These are phyloP conservation scores for Hippolais icterina DNA, from an alignment of 2,113 vertebrate species.

Conservation along the genomic window DNA sequence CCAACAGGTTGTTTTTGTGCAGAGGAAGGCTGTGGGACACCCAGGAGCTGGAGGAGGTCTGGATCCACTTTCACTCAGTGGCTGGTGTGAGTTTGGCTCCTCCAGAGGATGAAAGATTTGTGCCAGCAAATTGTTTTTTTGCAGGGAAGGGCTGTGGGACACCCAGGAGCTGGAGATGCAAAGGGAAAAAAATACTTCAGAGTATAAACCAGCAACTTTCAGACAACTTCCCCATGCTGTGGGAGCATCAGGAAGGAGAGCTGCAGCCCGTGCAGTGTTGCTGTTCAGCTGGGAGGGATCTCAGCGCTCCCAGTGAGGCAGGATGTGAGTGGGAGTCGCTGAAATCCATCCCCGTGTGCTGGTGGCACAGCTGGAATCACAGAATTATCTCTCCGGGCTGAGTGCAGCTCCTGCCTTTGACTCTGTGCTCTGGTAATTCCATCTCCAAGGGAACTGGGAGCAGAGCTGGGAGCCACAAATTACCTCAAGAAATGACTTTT, in stretches of 20 bases:
- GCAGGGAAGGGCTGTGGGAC: neutral
- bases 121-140: neutral
- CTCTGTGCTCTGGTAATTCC: neutral
- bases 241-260: neutral
- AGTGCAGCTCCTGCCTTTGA: neutral
- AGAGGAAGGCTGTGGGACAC: neutral
- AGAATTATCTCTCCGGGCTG: neutral
- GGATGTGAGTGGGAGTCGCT: neutral
- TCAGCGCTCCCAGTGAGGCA: neutral
- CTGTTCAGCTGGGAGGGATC: neutral
- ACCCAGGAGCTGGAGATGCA: neutral
- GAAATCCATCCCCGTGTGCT: neutral
- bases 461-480: neutral
- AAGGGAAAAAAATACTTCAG: neutral
- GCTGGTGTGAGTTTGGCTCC: neutral
- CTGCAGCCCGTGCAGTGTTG: neutral
- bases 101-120: neutral
- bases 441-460: conserved; percentile 54
- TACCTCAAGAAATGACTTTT: neutral
- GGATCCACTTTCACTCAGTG: rapidly evolving
- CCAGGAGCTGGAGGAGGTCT: neutral
- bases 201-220: neutral
- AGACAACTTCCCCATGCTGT: neutral
- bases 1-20: neutral
- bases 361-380: neutral